Conservation (phyloP, 2,113 vertebrate species). For the Caranx ignobilis region DNA sequence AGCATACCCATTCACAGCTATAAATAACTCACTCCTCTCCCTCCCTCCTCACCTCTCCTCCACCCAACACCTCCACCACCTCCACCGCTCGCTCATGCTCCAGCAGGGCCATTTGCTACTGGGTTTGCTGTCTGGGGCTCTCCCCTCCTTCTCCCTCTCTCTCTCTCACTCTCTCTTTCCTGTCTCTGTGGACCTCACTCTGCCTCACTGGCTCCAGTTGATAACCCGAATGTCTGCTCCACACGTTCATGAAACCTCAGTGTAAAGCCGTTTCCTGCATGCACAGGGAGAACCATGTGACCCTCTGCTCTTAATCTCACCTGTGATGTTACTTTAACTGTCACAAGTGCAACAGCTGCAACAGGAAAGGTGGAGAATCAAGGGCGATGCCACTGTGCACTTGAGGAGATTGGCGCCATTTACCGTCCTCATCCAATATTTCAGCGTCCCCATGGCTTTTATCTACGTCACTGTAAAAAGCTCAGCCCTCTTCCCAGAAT, state of each 20-base stretch:
- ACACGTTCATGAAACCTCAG: slow-evolving; percentile 36
- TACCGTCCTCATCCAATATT: slow-evolving; percentile 28
- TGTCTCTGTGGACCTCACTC: slow-evolving; percentile 55
- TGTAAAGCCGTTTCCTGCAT: background rate
- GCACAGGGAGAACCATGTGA: background rate
- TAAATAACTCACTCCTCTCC: slow-evolving; percentile 80
- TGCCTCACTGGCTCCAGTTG: slow-evolving; percentile 56
- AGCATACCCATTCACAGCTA: slow-evolving; percentile 83
- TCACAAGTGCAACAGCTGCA: slow-evolving; percentile 17
- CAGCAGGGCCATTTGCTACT: slow-evolving; percentile 66
- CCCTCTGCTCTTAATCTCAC: background rate
- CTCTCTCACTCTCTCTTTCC: background rate
- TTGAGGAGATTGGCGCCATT: slow-evolving; percentile 43
- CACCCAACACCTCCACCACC: slow-evolving; percentile 32
- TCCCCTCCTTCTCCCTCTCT: slow-evolving; percentile 52
- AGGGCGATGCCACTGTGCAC: slow-evolving; percentile 19
- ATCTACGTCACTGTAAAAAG: slow-evolving; percentile 37
- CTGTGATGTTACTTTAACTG: slow-evolving; percentile 5
- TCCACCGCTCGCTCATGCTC: slow-evolving; percentile 48
- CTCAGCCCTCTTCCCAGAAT: slow-evolving; percentile 40
- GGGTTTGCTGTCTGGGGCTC: slow-evolving; percentile 72
- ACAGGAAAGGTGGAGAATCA: slow-evolving; percentile 33
- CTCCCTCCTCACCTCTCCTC: slow-evolving; percentile 20
- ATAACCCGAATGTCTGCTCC: slow-evolving; percentile 62
- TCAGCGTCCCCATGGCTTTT: slow-evolving; percentile 11